Base-by-base conservation (phyloP, 30 jellyfish, hydroid and myxozoan species). In the Morbakka virulenta region DNA sequence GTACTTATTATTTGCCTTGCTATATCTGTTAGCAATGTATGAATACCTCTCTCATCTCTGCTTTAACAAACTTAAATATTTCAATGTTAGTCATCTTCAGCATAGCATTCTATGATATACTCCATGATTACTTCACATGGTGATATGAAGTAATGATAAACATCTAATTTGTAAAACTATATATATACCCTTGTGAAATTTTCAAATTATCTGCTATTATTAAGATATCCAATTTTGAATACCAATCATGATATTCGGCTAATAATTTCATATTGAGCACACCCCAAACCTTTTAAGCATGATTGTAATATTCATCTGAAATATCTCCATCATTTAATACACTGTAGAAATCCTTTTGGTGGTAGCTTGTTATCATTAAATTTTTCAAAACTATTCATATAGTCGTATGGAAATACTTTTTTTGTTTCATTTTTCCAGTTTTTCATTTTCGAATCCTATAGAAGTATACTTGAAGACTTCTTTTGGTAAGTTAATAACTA, bases 351-450 rank as follows among this genome's bases (percentile, higher is more conserved):
- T n/a, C n/a, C n/a, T n/a, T n/a, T n/a, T n/a, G n/a, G n/a, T n/a
- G n/a, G n/a, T n/a, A n/a, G n/a, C n/a, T n/a, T n/a, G n/a, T n/a
- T n/a, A n/a, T n/a, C n/a, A n/a, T n/a, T n/a, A n/a, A n/a, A n/a
- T n/a, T n/a, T n/a, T n/a, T n/a, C n/a, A n/a, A 33, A 36, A 32
- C 77, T n/a, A 78, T 84, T 69, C 83, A 84, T 68, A 28, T 29
- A 84, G 14, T 84, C 95, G 32, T 75, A 84, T 0, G 95, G 95
- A 52, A 74, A 84, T 17, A 84, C 93, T 0, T 91, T 86, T 51
- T 84, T 84, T 30, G 91, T 28, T 30, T 47, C 23, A 77, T 74
- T 24, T 28, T 74, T n/a, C n/a, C n/a, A n/a, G n/a, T n/a, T n/a
- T n/a, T n/a, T n/a, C n/a, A n/a, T n/a, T n/a, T n/a, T n/a, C n/a